Conservation (phyloP, 1,140 invertebrate genomes). For the Brachionus manjavacas region DNA sequence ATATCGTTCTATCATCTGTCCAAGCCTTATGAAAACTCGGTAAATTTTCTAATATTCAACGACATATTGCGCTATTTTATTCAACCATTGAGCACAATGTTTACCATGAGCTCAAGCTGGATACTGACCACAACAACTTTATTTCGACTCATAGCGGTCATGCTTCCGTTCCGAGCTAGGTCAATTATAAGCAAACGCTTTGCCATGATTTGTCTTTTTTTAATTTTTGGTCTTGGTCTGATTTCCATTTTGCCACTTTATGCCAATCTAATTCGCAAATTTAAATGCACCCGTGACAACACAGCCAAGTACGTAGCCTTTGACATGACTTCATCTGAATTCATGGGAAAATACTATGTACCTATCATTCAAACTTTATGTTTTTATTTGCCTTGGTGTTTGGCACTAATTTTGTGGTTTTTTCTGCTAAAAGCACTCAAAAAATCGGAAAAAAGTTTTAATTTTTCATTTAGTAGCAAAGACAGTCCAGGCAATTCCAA, state of each 20-base stretch:
- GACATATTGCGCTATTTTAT: conserved; percentile 35
- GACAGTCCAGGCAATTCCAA: not conserved
- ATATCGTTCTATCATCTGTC: conserved; percentile 38
- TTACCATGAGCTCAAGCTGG: conserved; percentile 39
- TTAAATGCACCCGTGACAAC: conserved; percentile 16
- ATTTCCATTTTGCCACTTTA: conserved; percentile 28
- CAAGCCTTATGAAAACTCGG: conserved; percentile 22
- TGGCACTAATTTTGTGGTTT: conserved; percentile 13
- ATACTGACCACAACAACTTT: conserved; percentile 27
- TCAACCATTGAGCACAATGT: conserved; percentile 39
- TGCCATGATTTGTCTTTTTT: not conserved
- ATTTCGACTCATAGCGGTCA: conserved; percentile 25
- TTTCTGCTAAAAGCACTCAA: conserved; percentile 19
- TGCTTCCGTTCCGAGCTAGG: not conserved
- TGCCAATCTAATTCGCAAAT: conserved; percentile 35
- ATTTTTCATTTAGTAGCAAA: not conserved
- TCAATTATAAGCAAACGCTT: conserved; percentile 27
- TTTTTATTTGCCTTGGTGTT: conserved; percentile 30
- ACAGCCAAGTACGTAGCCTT: conserved; percentile 1
- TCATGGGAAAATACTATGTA: conserved; percentile 33
- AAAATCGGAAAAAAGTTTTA: conserved; percentile 22
- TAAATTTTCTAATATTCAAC: conserved; percentile 35
- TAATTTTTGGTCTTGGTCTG: conserved; percentile 2
- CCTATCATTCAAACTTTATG: conserved; percentile 22
- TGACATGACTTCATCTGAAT: conserved; percentile 24